Evolutionary conservation across 1,140 invertebrate genomes (phyloP), one percentile per base, ranked within the genome.

Genomic region (Trachelipus rathkii): DNA sequence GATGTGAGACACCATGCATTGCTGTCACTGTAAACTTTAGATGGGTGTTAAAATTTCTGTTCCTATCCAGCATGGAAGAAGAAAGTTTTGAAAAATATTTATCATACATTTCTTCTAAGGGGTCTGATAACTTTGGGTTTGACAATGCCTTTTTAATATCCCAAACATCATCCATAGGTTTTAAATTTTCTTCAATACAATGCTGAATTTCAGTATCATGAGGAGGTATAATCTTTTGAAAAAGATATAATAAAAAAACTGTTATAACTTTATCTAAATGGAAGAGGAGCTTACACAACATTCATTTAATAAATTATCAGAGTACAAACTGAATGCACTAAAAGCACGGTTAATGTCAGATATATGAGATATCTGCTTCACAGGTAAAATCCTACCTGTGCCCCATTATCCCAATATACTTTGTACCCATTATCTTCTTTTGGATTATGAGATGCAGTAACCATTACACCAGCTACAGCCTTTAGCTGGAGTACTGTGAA

Each of bases 371-470:
- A 44, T 53, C 10, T 68, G n/a, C 67, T 60, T 33, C 10, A 43
- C 15, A 74, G 74, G 19, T 44, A 44, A 15, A 43, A 24, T 44
- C 70, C 53, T 74, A 89, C 89, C 85, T 92, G 97, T n/a, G 93
- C 91, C 0, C 95, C 95, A 86, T 98, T 98, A 23, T 87, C 86
- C 92, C 95, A 97, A 84, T 98, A 99, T 6, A 98, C 95, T 88
- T 99, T 99, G 84, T 99, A 99, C 6, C 98, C 98, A 86, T 99
- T 99, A 84, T 99, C 97, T 72, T 98, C 91, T 86, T 98, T 98
- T 0, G 97, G 97, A 87, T 99, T 99, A 82, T 99, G 97, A 0
- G 96, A 99, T 0, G 98, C 97, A 15, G 98, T 99, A 0, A 99
- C 90, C 95, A 98, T 96, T 9, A 98, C 89, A 7, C 96, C 96